Evolutionary conservation across 2,113 vertebrate species (phyloP), one percentile per base, ranked within the genome.

Genomic region (Cephalopterus ornatus): DNA sequence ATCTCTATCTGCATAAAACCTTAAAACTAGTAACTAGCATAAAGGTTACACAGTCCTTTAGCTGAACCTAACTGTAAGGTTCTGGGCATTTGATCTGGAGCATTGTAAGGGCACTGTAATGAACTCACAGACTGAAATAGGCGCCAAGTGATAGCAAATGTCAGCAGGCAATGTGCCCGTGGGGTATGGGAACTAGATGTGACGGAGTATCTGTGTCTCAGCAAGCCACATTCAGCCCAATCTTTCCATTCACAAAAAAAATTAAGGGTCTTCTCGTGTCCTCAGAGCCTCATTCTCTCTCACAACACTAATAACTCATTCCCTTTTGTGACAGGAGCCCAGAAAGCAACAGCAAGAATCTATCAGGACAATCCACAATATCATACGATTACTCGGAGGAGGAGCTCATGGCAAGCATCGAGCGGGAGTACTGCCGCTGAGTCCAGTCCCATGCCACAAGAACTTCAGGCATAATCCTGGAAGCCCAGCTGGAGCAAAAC

Each of bases 361-460:
- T 35, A 0, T 28, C 33, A 5, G 83, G 62, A 27, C 92, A 63
- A 49, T 37, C 93, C 6, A 56, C 96, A 30, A 52, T 98, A 49
- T 58, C 86, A 0, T 98, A 98, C 0, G 97, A 98, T 70, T 93
- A 76, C 70, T 96, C 97, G 0, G 98, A 98, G 85, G 98, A 98
- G 96, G 98, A 98, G 91, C 97, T 98, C 50, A 98, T 98, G 98
- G 98, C 98, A 4, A 98, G 98, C 84, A 98, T 98, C 1, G 98
- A 98, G 90, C 90, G 27, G 35, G 98, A 98, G 22, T 98, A 98
- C 63, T 88, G 98, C 74, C 91, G 85, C 89, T 98, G 96, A 97
- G 14, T 17, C 10, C 21, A 15, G 8, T 5, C 44, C 47, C 37
- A 2, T 3, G 0, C 32, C 68, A 18, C 2, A 0, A 7, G 33